Base-by-base conservation (phyloP, 2,797 vertebrate genomes). In the Sibirionetta formosa region DNA sequence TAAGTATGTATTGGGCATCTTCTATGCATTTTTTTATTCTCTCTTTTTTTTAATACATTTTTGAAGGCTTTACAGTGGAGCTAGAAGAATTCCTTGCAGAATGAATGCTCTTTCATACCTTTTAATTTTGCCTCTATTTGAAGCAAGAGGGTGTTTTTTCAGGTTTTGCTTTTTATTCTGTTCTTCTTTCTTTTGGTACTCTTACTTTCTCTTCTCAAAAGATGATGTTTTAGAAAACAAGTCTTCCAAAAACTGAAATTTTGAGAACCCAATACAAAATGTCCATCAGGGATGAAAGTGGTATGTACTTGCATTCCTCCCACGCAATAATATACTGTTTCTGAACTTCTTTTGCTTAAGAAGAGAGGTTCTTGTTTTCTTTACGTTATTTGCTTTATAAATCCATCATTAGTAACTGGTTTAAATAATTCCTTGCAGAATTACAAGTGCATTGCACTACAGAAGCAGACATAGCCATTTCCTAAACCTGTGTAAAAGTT, bases 261-360 rank as follows among this genome's bases (percentile, higher is more conserved):
- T 96, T 80, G 68, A 71, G 88, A 87, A 77, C 27, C 27, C 61
- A 58, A 64, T 48, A 79, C 48, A 94, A 33, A 89, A 35, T 11
- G 20, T 90, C 89, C 27, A 60, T 87, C 60, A 7, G 11, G 23
- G 53, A 73, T 89, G 64, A 23, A 64, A 85, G 48, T 57, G 60
- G 64, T 82, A 27, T 36, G 22, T 92, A 40, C 75, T 80, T 96
- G 48, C 24, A 35, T 77, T 89, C 89, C 22, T 94, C 82, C 79
- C 61, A 89, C 68, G 40, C 53, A 85, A 8, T 69, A 78, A 58
- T 73, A 35, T 17, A 1, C 88, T 64, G 48, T 64, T 93, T 82
- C 58, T 82, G 48, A 38, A 5, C 70, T 58, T 66, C 36, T 78
- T 91, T 93, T 64, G 20, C 70, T 23, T 79, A 42, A 73, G 38